Conservation (phyloP, 1,140 invertebrate species). For the Diorhabda carinulata region DNA sequence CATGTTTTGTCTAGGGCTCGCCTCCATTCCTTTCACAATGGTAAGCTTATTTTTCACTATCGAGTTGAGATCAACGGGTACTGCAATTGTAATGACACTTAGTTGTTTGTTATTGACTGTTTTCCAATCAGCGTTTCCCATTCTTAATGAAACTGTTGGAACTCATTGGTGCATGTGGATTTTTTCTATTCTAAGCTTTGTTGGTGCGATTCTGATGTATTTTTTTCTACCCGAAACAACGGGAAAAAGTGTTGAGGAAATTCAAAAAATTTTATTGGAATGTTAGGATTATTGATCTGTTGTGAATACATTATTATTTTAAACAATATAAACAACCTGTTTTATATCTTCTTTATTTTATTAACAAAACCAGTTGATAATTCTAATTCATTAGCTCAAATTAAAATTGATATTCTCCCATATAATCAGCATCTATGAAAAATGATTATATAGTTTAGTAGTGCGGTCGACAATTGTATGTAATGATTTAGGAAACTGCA, state of each 20-base stretch:
- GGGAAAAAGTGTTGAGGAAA: constrained; percentile 8
- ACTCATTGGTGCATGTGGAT: constrained; percentile 6
- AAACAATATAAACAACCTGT: no score
- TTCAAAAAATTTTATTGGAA: not conserved
- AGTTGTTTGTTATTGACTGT: not conserved
- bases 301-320: no score
- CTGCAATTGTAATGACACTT: constrained; percentile 56
- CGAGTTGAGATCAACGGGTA: constrained; percentile 70
- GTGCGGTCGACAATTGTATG: no score
- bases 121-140: not conserved
- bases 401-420: no score
- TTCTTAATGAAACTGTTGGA: constrained; percentile 6
- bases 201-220: not conserved
- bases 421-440: no score
- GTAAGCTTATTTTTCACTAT: constrained; percentile 79
- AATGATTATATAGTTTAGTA: no score
- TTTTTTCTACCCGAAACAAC: constrained; percentile 5
- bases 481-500: no score
- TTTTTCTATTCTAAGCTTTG: not conserved
- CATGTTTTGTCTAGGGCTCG: constrained; percentile 69
- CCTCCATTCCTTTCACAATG: constrained; percentile 80
- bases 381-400: no score
- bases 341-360: no score
- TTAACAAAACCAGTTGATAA: no score
- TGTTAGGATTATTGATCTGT: no score